Conservation (phyloP, 2,888 invertebrate species). For the Shargacucullia verbasci region DNA sequence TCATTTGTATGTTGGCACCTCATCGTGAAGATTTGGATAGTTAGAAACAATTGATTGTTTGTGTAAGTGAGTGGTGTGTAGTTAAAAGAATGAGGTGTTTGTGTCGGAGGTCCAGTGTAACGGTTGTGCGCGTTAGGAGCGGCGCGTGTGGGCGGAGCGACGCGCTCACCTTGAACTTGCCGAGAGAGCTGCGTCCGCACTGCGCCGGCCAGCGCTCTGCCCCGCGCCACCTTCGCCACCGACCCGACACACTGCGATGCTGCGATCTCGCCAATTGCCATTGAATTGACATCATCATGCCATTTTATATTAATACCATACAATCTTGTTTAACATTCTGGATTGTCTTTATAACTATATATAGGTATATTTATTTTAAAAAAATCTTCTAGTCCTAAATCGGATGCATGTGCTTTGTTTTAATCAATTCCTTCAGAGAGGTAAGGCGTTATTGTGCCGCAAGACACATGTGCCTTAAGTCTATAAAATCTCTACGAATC, state of each 20-base stretch:
- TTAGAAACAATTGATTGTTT: slow-evolving; percentile 70
- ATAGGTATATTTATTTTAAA: too few relatives aligned
- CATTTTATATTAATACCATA: slow-evolving; percentile 3
- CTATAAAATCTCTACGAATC: too few relatives aligned
- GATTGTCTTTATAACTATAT: too few relatives aligned
- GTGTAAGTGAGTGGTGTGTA: slow-evolving; percentile 68
- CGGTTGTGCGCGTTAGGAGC: slow-evolving; percentile 80
- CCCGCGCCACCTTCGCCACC: slow-evolving; percentile 23
- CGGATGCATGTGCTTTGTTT: too few relatives aligned
- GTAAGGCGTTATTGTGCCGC: too few relatives aligned
- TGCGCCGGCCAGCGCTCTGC: slow-evolving; percentile 23
- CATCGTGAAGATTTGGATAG: slow-evolving; percentile 55
- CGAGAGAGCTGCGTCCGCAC: slow-evolving; percentile 77
- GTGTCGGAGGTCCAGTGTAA: slow-evolving; percentile 80
- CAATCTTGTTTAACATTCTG: not conserved
- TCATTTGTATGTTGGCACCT: slow-evolving; percentile 65
- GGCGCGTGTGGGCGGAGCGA: slow-evolving; percentile 86
- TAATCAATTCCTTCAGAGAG: too few relatives aligned
- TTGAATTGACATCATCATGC: slow-evolving; percentile 26
- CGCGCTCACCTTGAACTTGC: slow-evolving; percentile 89
- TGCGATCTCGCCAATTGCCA: slow-evolving; percentile 54
- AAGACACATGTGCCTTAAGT: too few relatives aligned
- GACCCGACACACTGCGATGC: slow-evolving; percentile 52
- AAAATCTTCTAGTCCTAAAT: too few relatives aligned
- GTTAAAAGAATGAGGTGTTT: slow-evolving; percentile 72